Evolutionary conservation across 1,140 invertebrate genomes (phyloP), one percentile per base, ranked within the genome.

Genomic region (Pissodes strobi): DNA sequence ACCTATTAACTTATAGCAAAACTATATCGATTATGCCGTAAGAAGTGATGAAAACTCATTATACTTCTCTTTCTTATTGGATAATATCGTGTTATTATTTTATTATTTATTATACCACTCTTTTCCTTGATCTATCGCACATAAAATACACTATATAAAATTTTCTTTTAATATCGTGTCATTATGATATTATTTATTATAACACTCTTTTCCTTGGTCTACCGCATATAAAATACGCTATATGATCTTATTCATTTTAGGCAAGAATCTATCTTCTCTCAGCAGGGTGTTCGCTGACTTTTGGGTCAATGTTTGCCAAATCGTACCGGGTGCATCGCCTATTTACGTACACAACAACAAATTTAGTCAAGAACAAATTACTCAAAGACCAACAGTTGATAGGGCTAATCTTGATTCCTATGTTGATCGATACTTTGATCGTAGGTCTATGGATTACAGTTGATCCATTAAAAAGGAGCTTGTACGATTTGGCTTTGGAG

Each of bases 291-390:
- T 93, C 91, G 0, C 75, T 94, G 45, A 90, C 91, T 18, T 94
- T 94, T 73, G 92, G 92, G 18, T 92, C 91, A 5, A 93, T 94
- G 89, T 93, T 94, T 77, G 90, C 91, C 0, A 94, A 94, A 79
- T 94, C 92, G 0, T 94, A 93, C 76, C 79, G 92, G 53, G 91
- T 94, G 27, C 91, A 94, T 79, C 82, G 90, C 64, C 92, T 94
- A 75, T 94, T 94, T 76, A 90, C 87, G 5, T 82, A 70, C 19
- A 73, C 74, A 6, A 68, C 64, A 13, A 37, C 57, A 15, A 63
- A 60, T n/a, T 18, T 72, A 27, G 83, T 85, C 61, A 86, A 85
- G 74, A 84, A 85, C 34, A 86, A 90, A 82, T 81, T 94, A 41
- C 81, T 94, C 9, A 90, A 92, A 81, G 92, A 94, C 72, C 91